A percentile compares a stretch with the other conserved stretches of the same genome.
These are phyloP conservation scores for Drosophila demipolita DNA, from an alignment of 2,888 invertebrate species.

Conservation along the genomic window DNA sequence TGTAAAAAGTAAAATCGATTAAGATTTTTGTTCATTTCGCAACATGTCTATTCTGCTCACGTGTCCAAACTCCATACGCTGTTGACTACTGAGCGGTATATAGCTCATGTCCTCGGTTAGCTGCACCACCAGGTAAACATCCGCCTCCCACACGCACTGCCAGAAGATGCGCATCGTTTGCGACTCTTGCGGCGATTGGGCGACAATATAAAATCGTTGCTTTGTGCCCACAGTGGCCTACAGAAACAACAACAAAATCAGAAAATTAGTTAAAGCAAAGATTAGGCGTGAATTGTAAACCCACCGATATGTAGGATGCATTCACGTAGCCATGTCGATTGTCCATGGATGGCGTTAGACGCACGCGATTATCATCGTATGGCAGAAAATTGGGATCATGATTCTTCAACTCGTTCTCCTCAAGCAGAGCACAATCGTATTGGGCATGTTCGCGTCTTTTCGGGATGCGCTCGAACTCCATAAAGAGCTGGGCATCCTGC, in stretches of 20 bases:
- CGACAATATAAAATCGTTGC: constrained; percentile 93
- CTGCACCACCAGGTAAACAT: constrained; percentile 92
- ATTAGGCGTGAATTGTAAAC: constrained; percentile 4
- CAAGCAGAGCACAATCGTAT: constrained; percentile 90
- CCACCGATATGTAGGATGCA: constrained; percentile 95
- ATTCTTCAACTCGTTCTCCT: constrained; percentile 88
- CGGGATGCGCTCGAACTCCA: constrained; percentile 94
- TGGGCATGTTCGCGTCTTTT: constrained; percentile 90
- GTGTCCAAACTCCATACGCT: constrained; percentile 88
- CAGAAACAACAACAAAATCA: constrained; percentile 16
- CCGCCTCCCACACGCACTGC: constrained; percentile 96
- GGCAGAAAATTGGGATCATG: constrained; percentile 89
- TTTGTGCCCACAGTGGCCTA: constrained; percentile 93
- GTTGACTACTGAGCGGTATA: constrained; percentile 87
- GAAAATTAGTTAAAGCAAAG: neutral
- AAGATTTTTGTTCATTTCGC: neutral
- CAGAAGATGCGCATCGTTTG: constrained; percentile 88
- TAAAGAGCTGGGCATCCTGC: constrained; percentile 90
- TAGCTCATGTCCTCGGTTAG: constrained; percentile 89
- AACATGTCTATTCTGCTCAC: constrained; percentile 81
- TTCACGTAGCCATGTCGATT: constrained; percentile 96
- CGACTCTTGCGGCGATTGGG: constrained; percentile 83
- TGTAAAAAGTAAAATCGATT: constrained; percentile 74
- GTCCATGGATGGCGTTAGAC: constrained; percentile 91
- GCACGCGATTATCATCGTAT: constrained; percentile 94